phyloP scores from a whole-genome alignment of 2,797 vertebrate species.

The Syndactyla subalaris region DNA sequence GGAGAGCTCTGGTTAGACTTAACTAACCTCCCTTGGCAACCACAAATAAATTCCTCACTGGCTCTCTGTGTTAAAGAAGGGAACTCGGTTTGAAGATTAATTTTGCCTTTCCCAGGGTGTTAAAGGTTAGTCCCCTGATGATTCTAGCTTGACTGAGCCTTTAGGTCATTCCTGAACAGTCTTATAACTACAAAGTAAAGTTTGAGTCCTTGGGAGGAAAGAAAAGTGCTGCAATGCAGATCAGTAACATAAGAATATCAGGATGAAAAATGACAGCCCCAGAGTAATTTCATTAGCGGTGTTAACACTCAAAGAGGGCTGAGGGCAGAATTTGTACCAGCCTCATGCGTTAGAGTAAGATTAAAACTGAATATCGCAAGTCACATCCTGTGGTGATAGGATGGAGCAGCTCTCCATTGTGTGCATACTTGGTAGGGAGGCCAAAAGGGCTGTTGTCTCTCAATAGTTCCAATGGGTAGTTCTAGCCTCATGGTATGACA shows the following conservation, averaged over 20 bases:
- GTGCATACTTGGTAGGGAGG: not conserved
- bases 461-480: not conserved
- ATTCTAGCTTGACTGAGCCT: slow-evolving; percentile 22
- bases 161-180: not conserved
- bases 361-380: slow-evolving; percentile 7
- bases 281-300: slow-evolving; percentile 46
- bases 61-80: not conserved
- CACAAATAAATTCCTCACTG: not conserved
- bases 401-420: not conserved
- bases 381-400: not conserved
- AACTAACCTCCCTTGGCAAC: not conserved
- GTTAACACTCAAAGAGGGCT: not conserved
- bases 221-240: slow-evolving; percentile 34
- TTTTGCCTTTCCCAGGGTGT: not conserved
- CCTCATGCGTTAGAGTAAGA: not conserved
- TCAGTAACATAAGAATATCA: slow-evolving; percentile 11
- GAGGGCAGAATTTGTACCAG: slow-evolving; percentile 25
- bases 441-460: not conserved
- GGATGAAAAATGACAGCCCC: slow-evolving; percentile 42
- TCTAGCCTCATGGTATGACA: not conserved
- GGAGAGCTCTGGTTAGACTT: not conserved
- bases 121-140: slow-evolving; percentile 25
- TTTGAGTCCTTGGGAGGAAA: slow-evolving; percentile 21
- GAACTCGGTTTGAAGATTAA: slow-evolving; percentile 23
- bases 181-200: slow-evolving; percentile 18